Percentiles rank a stretch among this genome's conserved stretches.
Evolutionary conservation across 1,140 invertebrate genomes (phyloP).

Genomic region (Aphelinus atriplicis): DNA sequence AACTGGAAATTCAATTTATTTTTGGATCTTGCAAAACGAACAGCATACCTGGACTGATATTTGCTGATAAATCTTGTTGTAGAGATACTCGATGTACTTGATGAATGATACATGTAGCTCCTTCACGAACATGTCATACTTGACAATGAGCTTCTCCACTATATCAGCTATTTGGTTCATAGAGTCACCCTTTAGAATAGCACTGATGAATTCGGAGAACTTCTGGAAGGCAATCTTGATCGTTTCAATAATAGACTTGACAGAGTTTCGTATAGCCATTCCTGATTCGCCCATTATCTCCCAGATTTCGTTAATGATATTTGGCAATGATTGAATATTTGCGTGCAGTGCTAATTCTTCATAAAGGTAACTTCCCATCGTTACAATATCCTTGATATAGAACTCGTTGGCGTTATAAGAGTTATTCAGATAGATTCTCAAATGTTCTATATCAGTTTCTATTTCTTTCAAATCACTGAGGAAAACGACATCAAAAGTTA

Average conservation of each 20-base stretch:
- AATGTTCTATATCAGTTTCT: slow-evolving; percentile 76
- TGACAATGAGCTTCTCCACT: slow-evolving; percentile 75
- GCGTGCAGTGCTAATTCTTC: slow-evolving; percentile 82
- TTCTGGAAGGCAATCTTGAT: slow-evolving; percentile 78
- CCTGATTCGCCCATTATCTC: slow-evolving; percentile 85
- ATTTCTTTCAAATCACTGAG: slow-evolving; percentile 75
- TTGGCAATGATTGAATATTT: slow-evolving; percentile 80
- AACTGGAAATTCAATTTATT: no score
- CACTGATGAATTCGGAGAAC: slow-evolving; percentile 73
- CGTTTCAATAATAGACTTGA: slow-evolving; percentile 79
- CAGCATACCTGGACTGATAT: no score
- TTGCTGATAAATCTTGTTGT: slow-evolving; percentile 69
- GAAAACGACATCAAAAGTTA: slow-evolving; percentile 28
- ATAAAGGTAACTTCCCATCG: slow-evolving; percentile 73
- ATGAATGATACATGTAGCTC: slow-evolving; percentile 81
- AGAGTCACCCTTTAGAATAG: slow-evolving; percentile 77
- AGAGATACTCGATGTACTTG: slow-evolving; percentile 78
- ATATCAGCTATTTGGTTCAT: slow-evolving; percentile 74
- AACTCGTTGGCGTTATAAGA: slow-evolving; percentile 85
- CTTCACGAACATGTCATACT: slow-evolving; percentile 82
- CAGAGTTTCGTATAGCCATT: slow-evolving; percentile 77
- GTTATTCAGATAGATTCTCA: slow-evolving; percentile 76
- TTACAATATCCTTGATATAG: slow-evolving; percentile 80
- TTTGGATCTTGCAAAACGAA: no score
- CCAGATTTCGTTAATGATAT: slow-evolving; percentile 83